Evolutionary conservation across 2,113 vertebrate genomes (phyloP).

Genomic region (Ivindomyrus marchei): DNA sequence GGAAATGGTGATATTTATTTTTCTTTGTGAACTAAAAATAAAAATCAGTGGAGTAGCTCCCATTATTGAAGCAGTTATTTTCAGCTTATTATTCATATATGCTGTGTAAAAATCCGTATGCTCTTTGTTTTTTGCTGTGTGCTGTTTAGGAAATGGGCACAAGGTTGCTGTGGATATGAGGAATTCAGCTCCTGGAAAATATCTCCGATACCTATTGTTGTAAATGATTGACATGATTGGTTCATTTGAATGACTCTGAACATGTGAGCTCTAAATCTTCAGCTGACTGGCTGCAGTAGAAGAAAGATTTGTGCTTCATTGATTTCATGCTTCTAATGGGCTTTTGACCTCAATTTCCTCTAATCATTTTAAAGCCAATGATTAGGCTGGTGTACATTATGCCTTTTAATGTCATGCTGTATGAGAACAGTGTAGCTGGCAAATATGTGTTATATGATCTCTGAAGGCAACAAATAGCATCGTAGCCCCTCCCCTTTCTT

Average conservation of each 20-base stretch:
- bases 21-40: not conserved
- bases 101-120: not conserved
- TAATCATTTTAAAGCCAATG: constrained; percentile 56
- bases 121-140: not conserved
- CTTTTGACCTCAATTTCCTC: constrained; percentile 66
- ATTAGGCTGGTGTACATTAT: constrained; percentile 58
- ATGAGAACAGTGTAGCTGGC: not conserved
- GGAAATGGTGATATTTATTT: not conserved
- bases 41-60: not conserved
- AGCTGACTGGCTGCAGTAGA: constrained; percentile 35
- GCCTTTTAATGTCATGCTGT: constrained; percentile 41
- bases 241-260: constrained; percentile 27
- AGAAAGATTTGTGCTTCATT: constrained; percentile 30
- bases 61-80: not conserved
- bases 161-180: constrained; percentile 32
- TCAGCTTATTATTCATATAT: not conserved
- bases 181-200: constrained; percentile 36
- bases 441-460: not conserved
- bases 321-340: constrained; percentile 58
- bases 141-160: constrained; percentile 12
- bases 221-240: constrained; percentile 31
- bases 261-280: constrained; percentile 33
- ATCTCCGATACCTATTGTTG: constrained; percentile 36
- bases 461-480: not conserved
- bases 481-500: not conserved